Evolutionary conservation across 2,888 invertebrate genomes (phyloP), one percentile per base, ranked within the genome.

Genomic region (Drosophila mercatorum): DNA sequence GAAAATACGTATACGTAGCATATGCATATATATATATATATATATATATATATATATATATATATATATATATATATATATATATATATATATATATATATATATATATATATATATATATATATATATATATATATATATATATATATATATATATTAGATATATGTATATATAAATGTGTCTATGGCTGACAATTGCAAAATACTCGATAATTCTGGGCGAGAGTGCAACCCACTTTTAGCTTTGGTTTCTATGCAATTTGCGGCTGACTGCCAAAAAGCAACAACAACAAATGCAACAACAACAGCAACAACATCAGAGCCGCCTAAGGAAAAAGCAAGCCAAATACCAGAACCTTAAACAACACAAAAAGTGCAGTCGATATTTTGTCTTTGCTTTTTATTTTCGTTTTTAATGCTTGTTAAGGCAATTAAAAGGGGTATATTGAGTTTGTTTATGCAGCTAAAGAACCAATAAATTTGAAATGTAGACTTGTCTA

Each of bases 221-320:
- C 75, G 82, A 75, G 84, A 86, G 84, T 75, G 88, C 87, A 83
- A 81, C 84, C 88, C 85, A 84, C 69, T 80, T 87, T 77, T 77
- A 60, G 64, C 68, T 65, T 64, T 60, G 34, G 60, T 87, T 81
- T 80, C 87, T 72, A 78, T 84, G 85, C 85, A 87, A 83, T 83
- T 84, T 84, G 68, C 87, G 68, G 53, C 76, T 68, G 76, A 47
- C 68, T 84, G 83, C 83, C 83, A 87, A 87, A 66, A 72, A 62
- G 65, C 70, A 75, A 79, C 59, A 58, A 49, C 5, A 70, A 28
- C 38, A 68, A 61, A 17, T 17, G 65, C 70, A 75, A 79, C 59
- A 58, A 49, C 5, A 70, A 28, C 38, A 68, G 58, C 40, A 55
- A 51, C 41, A 62, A 46, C 55, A 46, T 14, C 53, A 38, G 59